Percentiles rank a stretch among this genome's conserved stretches.
phyloP scores from a whole-genome alignment of 2,113 vertebrate species.

The Raja brachyura region DNA sequence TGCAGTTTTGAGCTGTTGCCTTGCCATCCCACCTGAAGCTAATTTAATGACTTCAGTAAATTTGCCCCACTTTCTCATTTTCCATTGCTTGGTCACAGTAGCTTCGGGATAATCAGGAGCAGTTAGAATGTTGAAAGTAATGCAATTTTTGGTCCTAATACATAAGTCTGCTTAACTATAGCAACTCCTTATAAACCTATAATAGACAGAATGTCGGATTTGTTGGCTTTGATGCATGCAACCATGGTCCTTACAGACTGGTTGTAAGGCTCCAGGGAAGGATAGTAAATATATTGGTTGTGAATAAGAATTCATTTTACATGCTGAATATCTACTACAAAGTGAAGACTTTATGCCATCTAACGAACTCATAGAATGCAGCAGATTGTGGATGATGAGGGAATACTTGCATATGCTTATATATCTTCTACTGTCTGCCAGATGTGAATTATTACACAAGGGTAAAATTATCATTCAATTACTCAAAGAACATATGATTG shows the following conservation, averaged over 20 bases:
- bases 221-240: not conserved
- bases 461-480: not conserved
- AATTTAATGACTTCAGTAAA: not conserved
- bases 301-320: not conserved
- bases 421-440: not conserved
- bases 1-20: not conserved
- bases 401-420: not conserved
- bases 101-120: not conserved
- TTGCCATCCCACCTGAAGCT: not conserved
- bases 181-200: not conserved
- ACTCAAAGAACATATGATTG: not conserved
- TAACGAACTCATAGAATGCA: not conserved
- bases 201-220: too few species aligned
- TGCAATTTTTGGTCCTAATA: too few species aligned
- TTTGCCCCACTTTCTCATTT: not conserved
- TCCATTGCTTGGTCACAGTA: not conserved
- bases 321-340: not conserved
- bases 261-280: not conserved
- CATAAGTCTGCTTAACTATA: too few species aligned
- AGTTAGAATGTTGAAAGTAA: not conserved
- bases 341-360: constrained; percentile 1
- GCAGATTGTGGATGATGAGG: not conserved
- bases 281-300: not conserved
- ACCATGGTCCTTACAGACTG: not conserved
- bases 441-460: constrained; percentile 8